Evolutionary conservation across 2,888 invertebrate genomes (phyloP).

Genomic region (Phytoseiulus persimilis): DNA sequence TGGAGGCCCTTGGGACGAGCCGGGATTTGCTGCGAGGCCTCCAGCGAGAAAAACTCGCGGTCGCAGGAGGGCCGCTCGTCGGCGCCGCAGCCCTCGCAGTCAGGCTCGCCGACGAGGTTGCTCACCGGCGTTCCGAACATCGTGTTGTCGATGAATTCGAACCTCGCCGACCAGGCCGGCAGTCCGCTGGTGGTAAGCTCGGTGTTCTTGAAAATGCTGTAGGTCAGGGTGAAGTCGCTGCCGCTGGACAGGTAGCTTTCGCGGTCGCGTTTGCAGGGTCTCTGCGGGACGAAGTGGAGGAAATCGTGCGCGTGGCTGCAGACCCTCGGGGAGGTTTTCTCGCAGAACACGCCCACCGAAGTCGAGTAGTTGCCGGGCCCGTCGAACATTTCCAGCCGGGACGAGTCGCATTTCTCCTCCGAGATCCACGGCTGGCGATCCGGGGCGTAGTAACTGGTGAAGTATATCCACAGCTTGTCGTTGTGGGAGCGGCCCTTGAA

Average conservation of each 20-base stretch:
- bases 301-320: conserved; percentile 46
- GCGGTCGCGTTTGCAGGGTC: conserved; percentile 49
- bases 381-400: conserved; percentile 44
- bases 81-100: conserved; percentile 42
- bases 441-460: conserved; percentile 72
- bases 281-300: conserved; percentile 45
- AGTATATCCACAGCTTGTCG: conserved; percentile 67
- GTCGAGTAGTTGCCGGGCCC: conserved; percentile 49
- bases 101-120: conserved; percentile 45
- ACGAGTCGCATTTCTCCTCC: conserved; percentile 43
- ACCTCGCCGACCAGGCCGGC: conserved; percentile 57
- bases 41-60: conserved; percentile 43
- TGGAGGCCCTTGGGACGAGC: conserved; percentile 40
- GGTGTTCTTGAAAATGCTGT: conserved; percentile 66
- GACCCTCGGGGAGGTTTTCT: conserved; percentile 46
- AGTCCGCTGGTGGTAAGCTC: conserved; percentile 69
- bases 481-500: conserved; percentile 55
- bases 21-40: conserved; percentile 40
- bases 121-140: conserved; percentile 46
- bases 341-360: conserved; percentile 46
- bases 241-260: conserved; percentile 71
- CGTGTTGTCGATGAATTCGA: conserved; percentile 66
- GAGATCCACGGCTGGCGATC: conserved; percentile 48
- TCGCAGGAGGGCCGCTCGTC: conserved; percentile 45
- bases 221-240: conserved; percentile 66